These are phyloP conservation scores for Brachyrhaphis roseni DNA, from an alignment of 2,797 vertebrate species.

Conservation along the genomic window DNA sequence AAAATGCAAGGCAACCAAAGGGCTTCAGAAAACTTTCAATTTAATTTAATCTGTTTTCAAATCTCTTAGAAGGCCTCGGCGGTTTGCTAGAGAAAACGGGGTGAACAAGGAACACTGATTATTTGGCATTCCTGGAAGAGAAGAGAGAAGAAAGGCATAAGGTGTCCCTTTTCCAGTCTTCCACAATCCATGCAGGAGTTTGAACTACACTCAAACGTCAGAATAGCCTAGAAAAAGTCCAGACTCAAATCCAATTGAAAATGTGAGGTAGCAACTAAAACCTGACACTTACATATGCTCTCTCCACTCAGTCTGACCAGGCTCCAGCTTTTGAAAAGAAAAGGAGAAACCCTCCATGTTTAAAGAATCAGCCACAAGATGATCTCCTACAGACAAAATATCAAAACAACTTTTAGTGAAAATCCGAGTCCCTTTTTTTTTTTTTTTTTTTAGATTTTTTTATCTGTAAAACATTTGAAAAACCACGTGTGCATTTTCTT, in stretches of 20 bases:
- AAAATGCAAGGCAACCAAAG: neutral
- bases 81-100: neutral
- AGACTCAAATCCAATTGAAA: neutral
- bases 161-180: neutral
- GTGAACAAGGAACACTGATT: neutral
- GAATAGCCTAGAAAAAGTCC: neutral
- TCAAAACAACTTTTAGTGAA: neutral
- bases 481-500: neutral
- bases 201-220: neutral
- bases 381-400: neutral
- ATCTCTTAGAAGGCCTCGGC: neutral
- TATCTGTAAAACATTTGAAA: neutral
- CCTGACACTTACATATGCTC: fast-evolving
- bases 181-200: neutral
- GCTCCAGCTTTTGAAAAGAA: neutral
- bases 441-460: neutral
- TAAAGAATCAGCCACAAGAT: neutral
- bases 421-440: neutral
- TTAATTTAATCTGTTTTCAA: neutral
- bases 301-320: neutral
- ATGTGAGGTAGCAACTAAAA: neutral
- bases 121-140: neutral
- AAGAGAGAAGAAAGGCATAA: neutral
- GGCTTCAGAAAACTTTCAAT: neutral
- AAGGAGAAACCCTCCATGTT: neutral